Base-by-base conservation (phyloP, 2,888 invertebrate species). In the Papilio protenor region DNA sequence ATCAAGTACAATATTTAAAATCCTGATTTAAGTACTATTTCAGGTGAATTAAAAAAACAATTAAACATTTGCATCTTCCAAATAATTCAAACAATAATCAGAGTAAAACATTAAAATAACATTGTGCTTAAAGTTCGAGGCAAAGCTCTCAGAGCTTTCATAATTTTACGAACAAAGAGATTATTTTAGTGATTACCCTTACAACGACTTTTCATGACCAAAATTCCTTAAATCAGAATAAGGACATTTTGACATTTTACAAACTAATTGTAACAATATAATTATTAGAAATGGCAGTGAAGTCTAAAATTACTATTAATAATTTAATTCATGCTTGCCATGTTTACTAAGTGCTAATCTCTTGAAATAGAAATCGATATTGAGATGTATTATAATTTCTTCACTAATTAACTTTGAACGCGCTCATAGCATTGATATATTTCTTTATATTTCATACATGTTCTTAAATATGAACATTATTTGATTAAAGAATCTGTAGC, bases 221-320 rank as follows among this genome's bases (percentile, higher is more conserved):
- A 52, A 18, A 52, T n/a, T n/a, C 10, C n/a, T 55, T 10, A 55
- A 55, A 10, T 55, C 52, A 55, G 18, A 10, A 10, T n/a, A 55
- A 59, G 49, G 49, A 16, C 8, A 8, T 49, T 61, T 33, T 18
- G 40, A 40, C 18, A 45, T 69, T 69, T 69, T 69, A 69, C 45
- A 69, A 69, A 69, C 66, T 45, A 69, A 16, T 81, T 78, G 77
- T 80, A 80, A 79, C 73, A 82, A 81, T 80, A 83, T 84, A 87
- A 87, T 85, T 85, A 80, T 86, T 84, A 85, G 85, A 81, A 88
- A 90, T 90, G 90, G 90, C 90, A 90, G 90, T 90, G 88, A 85
- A 79, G 83, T 80, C 82, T 82, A 80, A 83, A 80, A 78, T 79
- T 81, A 81, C 80, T 77, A 76, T 69, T 77, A 83, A 84, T 81